Base-by-base conservation (phyloP, 1,140 invertebrate species). In the Asobara japonica region DNA sequence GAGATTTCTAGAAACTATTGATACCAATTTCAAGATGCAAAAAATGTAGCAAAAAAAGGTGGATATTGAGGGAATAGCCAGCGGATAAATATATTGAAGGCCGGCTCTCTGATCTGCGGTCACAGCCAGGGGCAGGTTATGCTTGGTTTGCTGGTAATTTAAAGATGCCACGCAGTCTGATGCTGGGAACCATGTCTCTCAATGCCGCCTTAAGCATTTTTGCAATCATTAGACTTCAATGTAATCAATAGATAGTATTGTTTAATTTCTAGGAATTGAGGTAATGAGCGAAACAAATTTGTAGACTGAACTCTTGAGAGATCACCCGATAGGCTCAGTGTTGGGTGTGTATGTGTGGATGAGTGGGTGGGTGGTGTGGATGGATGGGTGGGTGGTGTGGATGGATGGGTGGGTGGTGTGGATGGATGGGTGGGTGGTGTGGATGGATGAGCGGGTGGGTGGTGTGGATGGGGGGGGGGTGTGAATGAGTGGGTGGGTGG, bases 161-260 rank as follows among this genome's bases (percentile, higher is more conserved):
- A 45, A 45, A 45, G 41, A 45, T 45, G 41, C 41, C 41, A 45
- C 41, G 41, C 41, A 45, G 41, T 45, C 41, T 45, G 41, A 45
- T 16, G 41, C n/a, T 45, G 41, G 41, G 41, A 45, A 45, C 41
- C n/a, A 16, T 16, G 41, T 45, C 41, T 45, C 41, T 45, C 41
- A 13, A 16, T 16, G n/a, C 41, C 41, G 3, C 13, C 41, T 45
- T 45, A 16, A 16, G 13, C 13, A 45, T 16, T 45, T 45, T 16
- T 45, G 4, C 13, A 5, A 16, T 13, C 41, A 45, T 45, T 45
- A 16, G 41, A 45, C 13, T 16, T 16, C 41, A 45, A 45, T 45
- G 2, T 13, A 13, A 45, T 45, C 41, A 16, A 45, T 45, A 45
- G n/a, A n/a, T 16, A 45, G 18, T 45, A 45, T 45, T 45, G 41